These are phyloP conservation scores for Papilio elwesi DNA, from an alignment of 2,888 invertebrate species.

Conservation along the genomic window DNA sequence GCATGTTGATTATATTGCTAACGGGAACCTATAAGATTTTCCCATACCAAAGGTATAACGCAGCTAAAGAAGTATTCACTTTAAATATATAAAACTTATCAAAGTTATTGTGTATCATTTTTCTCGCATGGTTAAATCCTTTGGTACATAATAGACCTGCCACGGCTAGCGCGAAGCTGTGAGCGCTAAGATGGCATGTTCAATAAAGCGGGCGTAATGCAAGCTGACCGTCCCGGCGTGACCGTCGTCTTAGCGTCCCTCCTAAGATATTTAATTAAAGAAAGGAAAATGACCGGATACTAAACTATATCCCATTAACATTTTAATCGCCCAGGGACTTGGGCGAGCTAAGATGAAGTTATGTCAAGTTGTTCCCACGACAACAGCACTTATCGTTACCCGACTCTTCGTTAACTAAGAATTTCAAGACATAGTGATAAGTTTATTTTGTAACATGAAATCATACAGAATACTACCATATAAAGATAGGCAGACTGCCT, in stretches of 20 bases:
- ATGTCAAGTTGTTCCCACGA: not conserved
- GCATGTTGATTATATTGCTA: too few relatives aligned
- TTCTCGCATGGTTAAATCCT: too few relatives aligned
- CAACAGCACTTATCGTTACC: not conserved
- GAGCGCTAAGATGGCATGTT: slow-evolving; percentile 1
- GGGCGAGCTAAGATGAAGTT: not conserved
- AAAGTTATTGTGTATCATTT: too few relatives aligned
- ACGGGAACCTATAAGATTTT: too few relatives aligned
- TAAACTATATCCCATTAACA: not conserved
- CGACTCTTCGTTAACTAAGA: not conserved
- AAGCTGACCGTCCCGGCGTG: slow-evolving; percentile 7
- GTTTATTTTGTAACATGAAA: too few relatives aligned
- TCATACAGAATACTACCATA: too few relatives aligned
- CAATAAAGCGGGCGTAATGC: slow-evolving; percentile 9
- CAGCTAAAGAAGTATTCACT: too few relatives aligned
- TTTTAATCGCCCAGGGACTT: not conserved
- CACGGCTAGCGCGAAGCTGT: too few relatives aligned
- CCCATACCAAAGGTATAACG: too few relatives aligned
- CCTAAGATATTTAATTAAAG: slow-evolving; percentile 26
- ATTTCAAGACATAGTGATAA: not conserved
- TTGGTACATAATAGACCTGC: too few relatives aligned
- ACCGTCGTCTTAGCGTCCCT: slow-evolving; percentile 1
- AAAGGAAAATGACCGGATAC: slow-evolving; percentile 6
- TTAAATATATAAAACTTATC: too few relatives aligned
- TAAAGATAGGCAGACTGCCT: too few relatives aligned